Conservation (phyloP, 37 sponge, comb jelly and placozoan species). For the Halisarca cf. caerulea region DNA sequence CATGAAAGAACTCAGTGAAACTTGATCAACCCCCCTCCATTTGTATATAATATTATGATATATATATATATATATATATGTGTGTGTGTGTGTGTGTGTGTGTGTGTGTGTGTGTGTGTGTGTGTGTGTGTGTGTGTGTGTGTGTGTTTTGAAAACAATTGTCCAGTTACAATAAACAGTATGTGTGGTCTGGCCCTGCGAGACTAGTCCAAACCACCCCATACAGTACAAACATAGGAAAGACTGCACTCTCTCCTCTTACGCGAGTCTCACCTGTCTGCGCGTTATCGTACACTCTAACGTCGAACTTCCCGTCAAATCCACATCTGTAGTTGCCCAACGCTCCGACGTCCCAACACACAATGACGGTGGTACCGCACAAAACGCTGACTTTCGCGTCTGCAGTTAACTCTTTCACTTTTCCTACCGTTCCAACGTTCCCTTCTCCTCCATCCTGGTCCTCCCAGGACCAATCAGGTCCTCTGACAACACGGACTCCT, state of each 20-base stretch:
- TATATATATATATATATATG: too few relatives aligned
- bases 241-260: background rate
- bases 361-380: constrained; percentile 39
- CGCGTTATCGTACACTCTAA: constrained; percentile 62
- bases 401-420: constrained; percentile 10
- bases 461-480: constrained; percentile 88
- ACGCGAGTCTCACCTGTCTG: constrained; percentile 41
- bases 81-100: too few relatives aligned
- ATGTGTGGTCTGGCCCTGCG: too few relatives aligned
- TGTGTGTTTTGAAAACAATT: too few relatives aligned
- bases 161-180: too few relatives aligned
- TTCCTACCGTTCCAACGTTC: constrained; percentile 78
- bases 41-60: too few relatives aligned
- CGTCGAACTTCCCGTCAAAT: constrained; percentile 64
- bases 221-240: too few relatives aligned
- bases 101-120: too few relatives aligned
- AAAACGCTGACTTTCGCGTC: background rate
- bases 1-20: too few relatives aligned
- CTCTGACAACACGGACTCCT: constrained; percentile 80
- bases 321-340: constrained; percentile 75
- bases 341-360: constrained; percentile 86
- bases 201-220: too few relatives aligned
- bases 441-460: constrained; percentile 90
- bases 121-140: too few relatives aligned
- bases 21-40: too few relatives aligned